Conservation (phyloP, 2,113 vertebrate genomes). For the Aegithalos caudatus region DNA sequence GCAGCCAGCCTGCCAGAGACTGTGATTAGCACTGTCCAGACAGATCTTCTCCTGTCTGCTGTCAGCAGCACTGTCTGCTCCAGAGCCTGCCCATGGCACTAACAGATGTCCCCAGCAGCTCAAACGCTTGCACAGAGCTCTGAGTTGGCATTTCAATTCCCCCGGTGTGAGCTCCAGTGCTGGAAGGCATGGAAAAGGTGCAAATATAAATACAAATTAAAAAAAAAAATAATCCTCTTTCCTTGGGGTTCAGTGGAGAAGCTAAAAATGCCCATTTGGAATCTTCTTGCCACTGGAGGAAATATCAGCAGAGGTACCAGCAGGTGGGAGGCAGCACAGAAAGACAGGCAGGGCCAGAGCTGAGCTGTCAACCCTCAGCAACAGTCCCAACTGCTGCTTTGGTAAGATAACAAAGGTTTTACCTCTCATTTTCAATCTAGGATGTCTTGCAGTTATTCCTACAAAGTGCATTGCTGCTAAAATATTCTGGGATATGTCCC, state of each 20-base stretch:
- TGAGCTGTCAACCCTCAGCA: neutral
- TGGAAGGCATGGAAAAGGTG: neutral
- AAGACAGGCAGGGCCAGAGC: neutral
- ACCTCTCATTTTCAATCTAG: neutral
- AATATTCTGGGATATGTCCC: neutral
- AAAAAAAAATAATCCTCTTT: neutral
- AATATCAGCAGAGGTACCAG: neutral
- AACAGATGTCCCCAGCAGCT: neutral
- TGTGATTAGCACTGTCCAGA: neutral
- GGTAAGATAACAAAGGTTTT: neutral
- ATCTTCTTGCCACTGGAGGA: neutral
- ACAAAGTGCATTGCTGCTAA: neutral
- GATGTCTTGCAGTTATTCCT: neutral
- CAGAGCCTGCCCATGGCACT: slow-evolving; percentile 16
- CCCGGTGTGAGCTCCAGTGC: neutral
- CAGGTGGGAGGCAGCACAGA: neutral
- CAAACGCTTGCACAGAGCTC: neutral
- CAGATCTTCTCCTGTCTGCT: slow-evolving; percentile 20
- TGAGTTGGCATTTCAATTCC: neutral
- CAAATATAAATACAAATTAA: neutral
- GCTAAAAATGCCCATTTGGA: neutral
- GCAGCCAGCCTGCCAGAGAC: neutral
- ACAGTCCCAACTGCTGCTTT: neutral
- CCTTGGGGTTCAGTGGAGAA: neutral
- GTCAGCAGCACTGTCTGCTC: slow-evolving; percentile 12